phyloP scores from a whole-genome alignment of 1,140 invertebrate genomes.

The Uloborus diversus region DNA sequence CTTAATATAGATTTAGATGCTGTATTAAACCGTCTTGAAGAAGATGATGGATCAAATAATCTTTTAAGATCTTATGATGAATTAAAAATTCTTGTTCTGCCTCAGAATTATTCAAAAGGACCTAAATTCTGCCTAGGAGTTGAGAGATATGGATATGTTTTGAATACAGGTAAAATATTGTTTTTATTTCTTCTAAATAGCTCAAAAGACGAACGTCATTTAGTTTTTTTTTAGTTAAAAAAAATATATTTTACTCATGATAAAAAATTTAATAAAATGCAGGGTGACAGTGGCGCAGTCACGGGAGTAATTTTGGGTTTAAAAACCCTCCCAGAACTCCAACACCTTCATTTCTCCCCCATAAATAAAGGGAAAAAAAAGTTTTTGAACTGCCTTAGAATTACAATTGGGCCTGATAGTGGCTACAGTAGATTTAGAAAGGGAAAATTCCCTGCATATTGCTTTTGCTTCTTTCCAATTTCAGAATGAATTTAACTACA shows the following conservation, averaged over 20 bases:
- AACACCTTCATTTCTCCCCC: no score
- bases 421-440: no score
- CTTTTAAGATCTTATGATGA: neutral
- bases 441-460: no score
- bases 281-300: no score
- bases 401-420: no score
- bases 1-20: neutral
- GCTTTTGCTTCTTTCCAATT: no score
- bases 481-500: no score
- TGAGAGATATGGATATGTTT: neutral
- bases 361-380: no score
- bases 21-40: neutral
- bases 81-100: conserved; percentile 10
- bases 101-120: neutral
- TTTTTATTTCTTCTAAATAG: neutral
- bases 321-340: no score
- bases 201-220: no score
- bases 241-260: neutral
- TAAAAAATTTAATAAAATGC: neutral
- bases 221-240: neutral
- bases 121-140: conserved; percentile 24
- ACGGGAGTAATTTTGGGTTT: no score
- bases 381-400: no score
- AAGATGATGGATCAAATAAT: neutral
- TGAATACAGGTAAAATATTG: neutral